Base-by-base conservation (phyloP, 1,140 invertebrate species). In the Ceratina calcarata region DNA sequence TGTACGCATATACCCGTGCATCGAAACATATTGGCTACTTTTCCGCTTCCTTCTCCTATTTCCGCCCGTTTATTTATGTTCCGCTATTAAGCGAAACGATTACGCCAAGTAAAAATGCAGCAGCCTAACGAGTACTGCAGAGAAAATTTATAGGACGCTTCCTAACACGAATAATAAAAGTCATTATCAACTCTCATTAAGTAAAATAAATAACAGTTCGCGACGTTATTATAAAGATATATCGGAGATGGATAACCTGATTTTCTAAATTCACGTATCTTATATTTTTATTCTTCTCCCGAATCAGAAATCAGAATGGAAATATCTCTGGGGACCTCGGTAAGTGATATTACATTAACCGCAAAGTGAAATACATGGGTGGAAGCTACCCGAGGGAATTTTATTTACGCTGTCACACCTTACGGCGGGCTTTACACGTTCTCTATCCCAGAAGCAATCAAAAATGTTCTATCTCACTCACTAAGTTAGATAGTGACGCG, bases 261-360 rank as follows among this genome's bases (percentile, higher is more conserved):
- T 57, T 57, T 57, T 13, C 13, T 57, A 3, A 57, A 18, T 57
- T 51, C 55, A 6, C 7, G 18, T n/a, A 37, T 57, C 4, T 76
- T 32, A 75, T 60, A 49, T 68, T 60, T 20, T 18, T 27, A 45
- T 3, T 20, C 13, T 51, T 51, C 32, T 20, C 45, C 15, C 2
- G 16, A 20, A 32, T 6, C 55, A 16, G 8, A 70, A 22, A 78
- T 78, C 58, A 70, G 20, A 62, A 70, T 72, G 76, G 20, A 78
- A 62, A 37, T 61, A 70, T 71, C 67, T 24, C 58, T 12, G 49
- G 49, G 49, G 58, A 45, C n/a, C 27, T 2, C 18, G 12, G 27
- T 64, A 78, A 78, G 75, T 77, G 75, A 77, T 77, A 78, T 78
- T 70, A 37, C 58, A 55, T 78, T 61, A 78, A 53, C 22, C 16